Evolutionary conservation across 2,888 invertebrate species (phyloP).

Genomic region (Drosophila mercatorum): DNA sequence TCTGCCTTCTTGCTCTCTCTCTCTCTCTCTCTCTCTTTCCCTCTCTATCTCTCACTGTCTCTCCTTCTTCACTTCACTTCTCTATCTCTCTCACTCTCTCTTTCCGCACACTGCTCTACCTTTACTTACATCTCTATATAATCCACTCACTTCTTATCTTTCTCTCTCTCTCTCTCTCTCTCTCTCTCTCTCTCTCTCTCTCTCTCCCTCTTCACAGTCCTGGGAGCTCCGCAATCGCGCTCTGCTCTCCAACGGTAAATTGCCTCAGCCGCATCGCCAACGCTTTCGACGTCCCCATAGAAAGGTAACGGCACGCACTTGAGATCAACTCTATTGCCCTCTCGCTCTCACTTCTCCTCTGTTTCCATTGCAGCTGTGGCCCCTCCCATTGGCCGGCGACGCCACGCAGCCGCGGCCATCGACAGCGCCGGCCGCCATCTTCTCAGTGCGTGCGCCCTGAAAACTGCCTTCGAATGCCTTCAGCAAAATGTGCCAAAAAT

Average conservation of each 20-base stretch:
- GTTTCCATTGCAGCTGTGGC: constrained; percentile 57
- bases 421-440: constrained; percentile 72
- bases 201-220: constrained; percentile 37
- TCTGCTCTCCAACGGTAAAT: constrained; percentile 59
- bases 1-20: neutral
- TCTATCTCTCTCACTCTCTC: neutral
- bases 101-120: no score
- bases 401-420: constrained; percentile 54
- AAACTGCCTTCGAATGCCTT: constrained; percentile 13
- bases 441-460: constrained; percentile 29
- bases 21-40: neutral
- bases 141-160: neutral
- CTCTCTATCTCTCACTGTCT: neutral
- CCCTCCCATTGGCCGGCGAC: constrained; percentile 30
- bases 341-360: neutral
- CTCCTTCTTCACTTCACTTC: no score
- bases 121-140: no score
- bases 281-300: constrained; percentile 65
- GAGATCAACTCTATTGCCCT: neutral
- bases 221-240: constrained; percentile 70
- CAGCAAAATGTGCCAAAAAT: constrained; percentile 68
- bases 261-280: constrained; percentile 62
- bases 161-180: neutral
- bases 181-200: neutral
- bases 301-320: constrained; percentile 39